A percentile compares a stretch with the other conserved stretches of the same genome.
phyloP scores from a whole-genome alignment of 2,797 vertebrate species.

The Leptodactylus fallax region DNA sequence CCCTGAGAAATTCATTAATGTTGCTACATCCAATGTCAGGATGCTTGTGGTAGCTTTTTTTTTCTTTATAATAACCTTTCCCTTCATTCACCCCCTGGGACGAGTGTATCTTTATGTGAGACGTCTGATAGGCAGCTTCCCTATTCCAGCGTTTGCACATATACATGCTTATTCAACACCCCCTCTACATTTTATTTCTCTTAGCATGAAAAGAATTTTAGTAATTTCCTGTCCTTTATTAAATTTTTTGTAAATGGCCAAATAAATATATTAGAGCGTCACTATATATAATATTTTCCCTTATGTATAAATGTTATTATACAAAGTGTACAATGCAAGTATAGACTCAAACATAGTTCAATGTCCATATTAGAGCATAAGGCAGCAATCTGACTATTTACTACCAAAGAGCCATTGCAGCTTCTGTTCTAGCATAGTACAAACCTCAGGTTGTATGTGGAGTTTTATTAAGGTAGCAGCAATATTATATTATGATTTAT shows the following conservation, averaged over 20 bases:
- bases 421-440: too few relatives aligned
- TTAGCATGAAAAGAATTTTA: neutral
- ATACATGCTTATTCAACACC: constrained; percentile 14
- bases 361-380: too few relatives aligned
- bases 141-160: neutral
- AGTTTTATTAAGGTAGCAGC: too few relatives aligned
- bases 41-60: constrained; percentile 64
- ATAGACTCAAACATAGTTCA: too few relatives aligned
- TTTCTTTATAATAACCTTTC: constrained; percentile 53
- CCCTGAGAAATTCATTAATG: constrained; percentile 72
- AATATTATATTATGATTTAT: too few relatives aligned
- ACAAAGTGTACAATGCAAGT: too few relatives aligned
- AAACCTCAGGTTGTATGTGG: too few relatives aligned
- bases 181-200: constrained; percentile 20
- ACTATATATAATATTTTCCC: neutral
- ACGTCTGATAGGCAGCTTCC: constrained; percentile 43
- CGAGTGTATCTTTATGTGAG: constrained; percentile 46
- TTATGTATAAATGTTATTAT: neutral
- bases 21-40: constrained; percentile 58
- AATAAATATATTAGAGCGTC: neutral
- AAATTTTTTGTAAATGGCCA: neutral
- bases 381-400: too few relatives aligned
- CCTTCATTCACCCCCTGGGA: constrained; percentile 45
- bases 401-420: too few relatives aligned
- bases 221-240: neutral